phyloP scores from a whole-genome alignment of 1,140 invertebrate genomes.

The Chlorops oryzae region DNA sequence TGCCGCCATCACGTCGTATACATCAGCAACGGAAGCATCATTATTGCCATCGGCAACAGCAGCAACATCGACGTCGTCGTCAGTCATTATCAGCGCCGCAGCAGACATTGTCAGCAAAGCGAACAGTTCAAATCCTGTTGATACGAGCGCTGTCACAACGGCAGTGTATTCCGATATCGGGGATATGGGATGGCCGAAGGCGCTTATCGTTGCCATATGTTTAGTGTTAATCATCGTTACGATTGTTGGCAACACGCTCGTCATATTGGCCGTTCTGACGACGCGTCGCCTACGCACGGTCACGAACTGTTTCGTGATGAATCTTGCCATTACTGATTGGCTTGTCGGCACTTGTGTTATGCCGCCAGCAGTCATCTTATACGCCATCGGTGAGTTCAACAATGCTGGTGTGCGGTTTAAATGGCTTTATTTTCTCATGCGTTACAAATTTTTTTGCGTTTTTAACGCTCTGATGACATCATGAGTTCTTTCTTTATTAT shows the following conservation, averaged over 20 bases:
- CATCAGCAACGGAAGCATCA: neutral
- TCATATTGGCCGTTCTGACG: conserved; percentile 79
- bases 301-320: conserved; percentile 91
- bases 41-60: neutral
- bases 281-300: conserved; percentile 80
- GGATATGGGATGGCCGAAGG: conserved; percentile 16
- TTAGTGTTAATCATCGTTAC: conserved; percentile 53
- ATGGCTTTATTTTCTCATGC: too few species aligned
- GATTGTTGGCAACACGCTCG: conserved; percentile 75
- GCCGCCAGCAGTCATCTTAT: conserved; percentile 73
- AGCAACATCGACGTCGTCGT: neutral
- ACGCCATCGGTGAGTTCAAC: conserved; percentile 52
- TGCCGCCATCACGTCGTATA: neutral
- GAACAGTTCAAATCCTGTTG: too few species aligned
- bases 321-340: conserved; percentile 80
- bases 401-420: neutral
- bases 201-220: conserved; percentile 13
- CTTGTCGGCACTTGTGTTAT: conserved; percentile 85
- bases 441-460: too few species aligned
- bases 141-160: neutral
- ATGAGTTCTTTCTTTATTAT: too few species aligned
- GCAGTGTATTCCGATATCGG: conserved; percentile 11
- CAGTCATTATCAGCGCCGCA: neutral
- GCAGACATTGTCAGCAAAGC: too few species aligned
- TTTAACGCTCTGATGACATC: too few species aligned